Evolutionary conservation across 2,797 vertebrate genomes (phyloP), one percentile per base, ranked within the genome.

Genomic region (Halcyon leucocephala): DNA sequence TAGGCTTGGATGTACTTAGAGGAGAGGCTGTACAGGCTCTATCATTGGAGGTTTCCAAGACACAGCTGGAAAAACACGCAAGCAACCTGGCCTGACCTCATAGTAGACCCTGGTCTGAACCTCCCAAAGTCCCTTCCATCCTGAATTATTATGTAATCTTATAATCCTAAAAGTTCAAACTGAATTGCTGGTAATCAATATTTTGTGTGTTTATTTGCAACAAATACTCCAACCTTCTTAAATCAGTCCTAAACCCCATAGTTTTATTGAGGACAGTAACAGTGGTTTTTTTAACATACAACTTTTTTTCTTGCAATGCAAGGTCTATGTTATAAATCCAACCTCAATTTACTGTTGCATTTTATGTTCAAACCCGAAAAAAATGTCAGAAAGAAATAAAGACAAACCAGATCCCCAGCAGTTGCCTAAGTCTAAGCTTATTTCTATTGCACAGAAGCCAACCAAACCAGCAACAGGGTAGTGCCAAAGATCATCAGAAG

Each of bases 371-470:
- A 86, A 88, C n/a, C 77, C 86, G 51, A 88, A 82, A 94, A 88
- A 94, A 88, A 69, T 48, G n/a, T 76, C 77, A 72, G 51, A 95
- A 93, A 82, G 71, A 87, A 96, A 89, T 65, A 65, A 91, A 94
- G 89, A 79, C 82, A 90, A 76, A 74, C 37, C 61, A 95, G 87
- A 90, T 70, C 62, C 65, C 86, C 51, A 41, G 58, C 22, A 76
- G 42, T 31, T 95, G 85, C 85, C 66, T 82, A 84, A 84, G 29
- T 82, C 48, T 69, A 37, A 85, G 72, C 33, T 92, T 72, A 86
- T 93, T 95, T 87, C 94, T 92, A 12, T 76, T 95, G 58, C 89
- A 95, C 91, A 82, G 96, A 95, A 95, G 91, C 80, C 87, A 95
- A 94, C 85, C 42, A 93, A 95, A 81, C 89, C 91, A 94, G 85